Evolutionary conservation across 2,113 vertebrate genomes (phyloP), one percentile per base, ranked within the genome.

Genomic region (Psilopsiagon aymara): DNA sequence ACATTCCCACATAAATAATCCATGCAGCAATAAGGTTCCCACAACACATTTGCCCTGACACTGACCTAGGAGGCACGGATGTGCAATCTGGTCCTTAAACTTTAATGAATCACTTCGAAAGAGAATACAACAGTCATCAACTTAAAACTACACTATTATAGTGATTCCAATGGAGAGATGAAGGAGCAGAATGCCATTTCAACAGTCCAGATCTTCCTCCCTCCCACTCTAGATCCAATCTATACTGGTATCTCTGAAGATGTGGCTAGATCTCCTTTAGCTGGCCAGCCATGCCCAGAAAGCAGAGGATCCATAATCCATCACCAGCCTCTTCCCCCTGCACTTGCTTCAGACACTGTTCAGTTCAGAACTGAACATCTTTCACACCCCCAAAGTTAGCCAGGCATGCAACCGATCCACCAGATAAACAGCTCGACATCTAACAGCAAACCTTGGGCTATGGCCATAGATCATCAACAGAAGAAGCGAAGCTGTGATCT

Each of bases 401-500:
- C 43, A 82, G 88, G 74, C 88, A 69, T 6, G 3, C 92, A 94
- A 86, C 47, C 1, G 41, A 95, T 90, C 94, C 94, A 85, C 59
- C 69, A 87, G 88, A 95, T 85, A 95, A 88, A 96, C 83, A 93
- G 53, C 29, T 59, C 1, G 1, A 86, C 70, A 83, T 76, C 82
- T 37, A 86, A 81, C 87, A 91, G 85, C 1, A 0, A 77, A 59
- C 46, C 92, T 55, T 35, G 6, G 79, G 74, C 91, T 83, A 88
- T 82, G 85, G 75, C 59, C 90, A 85, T 63, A 88, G 94, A 90
- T 66, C 85, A 84, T 62, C 88, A 90, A 82, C 87, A 88, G 81
- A 88, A 96, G 93, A 90, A 66, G 76, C 44, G 6, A 82, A 88
- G 90, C 90, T 91, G 87, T 55, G 89, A 90, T 92, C 85, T 94